These are phyloP conservation scores for Drosophila neocordata DNA, from an alignment of 1,140 invertebrate species.

Conservation along the genomic window DNA sequence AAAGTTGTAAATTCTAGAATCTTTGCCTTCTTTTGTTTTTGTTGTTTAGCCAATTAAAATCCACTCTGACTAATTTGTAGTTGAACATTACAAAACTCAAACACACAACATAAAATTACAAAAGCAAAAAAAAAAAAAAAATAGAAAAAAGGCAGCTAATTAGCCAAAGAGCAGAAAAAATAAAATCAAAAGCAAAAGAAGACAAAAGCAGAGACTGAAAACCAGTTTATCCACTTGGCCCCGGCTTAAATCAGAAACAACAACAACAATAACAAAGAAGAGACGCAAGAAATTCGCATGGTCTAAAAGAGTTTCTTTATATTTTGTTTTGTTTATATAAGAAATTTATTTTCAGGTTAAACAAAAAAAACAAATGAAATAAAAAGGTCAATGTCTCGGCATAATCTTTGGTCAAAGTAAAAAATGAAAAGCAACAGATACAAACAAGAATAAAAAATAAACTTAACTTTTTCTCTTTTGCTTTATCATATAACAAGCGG, in stretches of 20 bases:
- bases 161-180: constrained; percentile 17
- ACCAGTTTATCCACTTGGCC: constrained; percentile 19
- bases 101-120: neutral
- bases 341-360: constrained; percentile 10
- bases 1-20: neutral
- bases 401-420: constrained; percentile 7
- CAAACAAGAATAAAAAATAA: neutral
- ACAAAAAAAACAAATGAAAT: too few species aligned
- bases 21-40: constrained; percentile 4
- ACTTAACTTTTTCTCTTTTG: constrained; percentile 26
- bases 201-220: neutral
- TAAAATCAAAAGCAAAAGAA: constrained; percentile 5
- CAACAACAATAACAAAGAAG: constrained; percentile 13
- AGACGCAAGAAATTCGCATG: constrained; percentile 2
- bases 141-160: constrained; percentile 25
- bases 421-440: neutral
- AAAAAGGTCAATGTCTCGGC: constrained; percentile 19
- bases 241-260: constrained; percentile 7
- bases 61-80: constrained; percentile 18
- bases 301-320: constrained; percentile 11
- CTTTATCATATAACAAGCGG: constrained; percentile 30
- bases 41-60: constrained; percentile 10
- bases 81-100: constrained; percentile 1
- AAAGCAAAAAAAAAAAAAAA: neutral
- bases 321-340: constrained; percentile 1